A percentile compares a stretch with the other conserved stretches of the same genome.
Evolutionary conservation across 2,113 vertebrate species (phyloP).

Genomic region (Camarhynchus parvulus): DNA sequence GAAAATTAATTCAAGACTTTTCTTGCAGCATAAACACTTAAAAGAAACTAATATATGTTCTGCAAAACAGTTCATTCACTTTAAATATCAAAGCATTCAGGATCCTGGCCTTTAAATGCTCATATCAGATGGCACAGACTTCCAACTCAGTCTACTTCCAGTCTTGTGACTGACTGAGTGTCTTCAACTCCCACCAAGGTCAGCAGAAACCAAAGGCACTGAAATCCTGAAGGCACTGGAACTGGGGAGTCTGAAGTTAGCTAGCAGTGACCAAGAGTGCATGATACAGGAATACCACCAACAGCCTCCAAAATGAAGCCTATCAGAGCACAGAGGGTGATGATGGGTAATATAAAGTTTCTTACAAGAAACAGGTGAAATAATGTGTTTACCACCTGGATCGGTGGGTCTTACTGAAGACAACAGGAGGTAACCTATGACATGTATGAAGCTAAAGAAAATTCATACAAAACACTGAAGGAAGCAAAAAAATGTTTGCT

Average conservation of each 20-base stretch:
- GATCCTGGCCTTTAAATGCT: slow-evolving; percentile 36
- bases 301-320: background rate
- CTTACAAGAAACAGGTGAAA: background rate
- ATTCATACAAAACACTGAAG: background rate
- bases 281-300: background rate
- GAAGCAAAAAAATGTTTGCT: background rate
- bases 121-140: slow-evolving; percentile 9
- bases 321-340: background rate
- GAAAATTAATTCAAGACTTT: background rate
- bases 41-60: background rate
- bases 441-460: background rate
- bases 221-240: background rate
- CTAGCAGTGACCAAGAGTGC: background rate
- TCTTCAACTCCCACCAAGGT: slow-evolving; percentile 23
- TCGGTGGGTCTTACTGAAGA: background rate
- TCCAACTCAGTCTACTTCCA: background rate
- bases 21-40: background rate
- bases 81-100: slow-evolving; percentile 32
- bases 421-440: background rate
- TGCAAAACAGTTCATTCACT: slow-evolving; percentile 34
- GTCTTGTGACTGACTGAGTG: background rate
- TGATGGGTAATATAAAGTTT: background rate
- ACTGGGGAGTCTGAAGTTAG: background rate
- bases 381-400: background rate
- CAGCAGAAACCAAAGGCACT: background rate